Conservation (phyloP, 2,113 vertebrate genomes). For the Ictalurus furcatus region DNA sequence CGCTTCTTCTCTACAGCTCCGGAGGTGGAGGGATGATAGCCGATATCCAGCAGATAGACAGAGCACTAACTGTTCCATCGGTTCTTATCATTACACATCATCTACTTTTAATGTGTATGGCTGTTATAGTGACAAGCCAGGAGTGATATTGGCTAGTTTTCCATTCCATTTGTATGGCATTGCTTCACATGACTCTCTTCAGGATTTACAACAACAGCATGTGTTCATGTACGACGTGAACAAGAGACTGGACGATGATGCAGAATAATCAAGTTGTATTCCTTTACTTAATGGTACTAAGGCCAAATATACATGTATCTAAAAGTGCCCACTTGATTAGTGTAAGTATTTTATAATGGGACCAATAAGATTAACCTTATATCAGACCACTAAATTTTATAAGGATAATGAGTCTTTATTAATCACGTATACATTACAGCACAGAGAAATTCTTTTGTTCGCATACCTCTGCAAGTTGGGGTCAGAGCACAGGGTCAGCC, state of each 20-base stretch:
- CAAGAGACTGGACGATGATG: background rate
- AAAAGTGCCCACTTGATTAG: no score
- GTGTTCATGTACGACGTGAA: background rate
- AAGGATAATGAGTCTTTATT: no score
- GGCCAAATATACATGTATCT: background rate
- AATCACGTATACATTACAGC: no score
- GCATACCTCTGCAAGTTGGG: no score
- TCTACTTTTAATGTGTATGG: constrained; percentile 17
- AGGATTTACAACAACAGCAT: background rate
- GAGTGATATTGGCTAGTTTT: constrained; percentile 7
- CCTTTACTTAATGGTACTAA: background rate
- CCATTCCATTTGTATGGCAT: constrained; percentile 25
- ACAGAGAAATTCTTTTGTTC: no score
- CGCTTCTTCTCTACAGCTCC: constrained; percentile 35
- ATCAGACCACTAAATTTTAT: background rate
- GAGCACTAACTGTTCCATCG: constrained; percentile 9
- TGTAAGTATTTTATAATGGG: no score
- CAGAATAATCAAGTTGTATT: background rate
- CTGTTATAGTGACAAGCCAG: constrained; percentile 26
- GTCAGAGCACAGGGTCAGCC: no score
- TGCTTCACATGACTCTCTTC: background rate
- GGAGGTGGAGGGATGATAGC: constrained; percentile 40
- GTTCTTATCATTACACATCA: constrained; percentile 10
- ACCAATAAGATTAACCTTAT: background rate
- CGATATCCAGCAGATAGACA: constrained; percentile 33